Conservation (phyloP, 2,888 invertebrate genomes). For the Tipula unca region DNA sequence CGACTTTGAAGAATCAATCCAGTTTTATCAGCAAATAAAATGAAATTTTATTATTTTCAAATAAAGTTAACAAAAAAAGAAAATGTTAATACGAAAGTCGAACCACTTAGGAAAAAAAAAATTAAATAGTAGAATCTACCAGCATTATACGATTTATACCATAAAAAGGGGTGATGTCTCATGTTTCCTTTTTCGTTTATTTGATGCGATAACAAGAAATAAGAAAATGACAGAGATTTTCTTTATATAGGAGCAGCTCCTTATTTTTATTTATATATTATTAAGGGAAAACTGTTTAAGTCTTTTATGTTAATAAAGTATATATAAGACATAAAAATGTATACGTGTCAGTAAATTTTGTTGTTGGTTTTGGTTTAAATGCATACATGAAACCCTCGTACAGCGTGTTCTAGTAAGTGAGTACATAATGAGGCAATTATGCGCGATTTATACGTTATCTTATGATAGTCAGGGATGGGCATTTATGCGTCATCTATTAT, state of each 20-base stretch:
- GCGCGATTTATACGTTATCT: too few species aligned
- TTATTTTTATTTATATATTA: neutral
- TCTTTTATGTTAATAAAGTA: neutral
- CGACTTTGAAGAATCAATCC: neutral
- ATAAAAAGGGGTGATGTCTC: neutral
- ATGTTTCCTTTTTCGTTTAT: too few species aligned
- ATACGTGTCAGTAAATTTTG: neutral
- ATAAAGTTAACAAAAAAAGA: neutral
- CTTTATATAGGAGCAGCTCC: neutral
- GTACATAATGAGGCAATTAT: too few species aligned
- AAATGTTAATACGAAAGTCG: neutral
- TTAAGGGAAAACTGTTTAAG: neutral
- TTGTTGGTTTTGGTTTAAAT: too few species aligned
- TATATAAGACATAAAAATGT: neutral
- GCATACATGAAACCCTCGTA: too few species aligned
- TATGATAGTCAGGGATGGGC: too few species aligned
- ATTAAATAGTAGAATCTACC: neutral
- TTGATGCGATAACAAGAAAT: neutral
- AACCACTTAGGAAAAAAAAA: neutral
- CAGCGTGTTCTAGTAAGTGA: too few species aligned
- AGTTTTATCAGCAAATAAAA: conserved; percentile 4
- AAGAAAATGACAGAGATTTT: neutral
- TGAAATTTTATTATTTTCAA: neutral
- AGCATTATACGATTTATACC: neutral
- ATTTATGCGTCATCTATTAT: too few species aligned